Base-by-base conservation (phyloP, 2,113 vertebrate species). In the Prochilodus magdalenae region DNA sequence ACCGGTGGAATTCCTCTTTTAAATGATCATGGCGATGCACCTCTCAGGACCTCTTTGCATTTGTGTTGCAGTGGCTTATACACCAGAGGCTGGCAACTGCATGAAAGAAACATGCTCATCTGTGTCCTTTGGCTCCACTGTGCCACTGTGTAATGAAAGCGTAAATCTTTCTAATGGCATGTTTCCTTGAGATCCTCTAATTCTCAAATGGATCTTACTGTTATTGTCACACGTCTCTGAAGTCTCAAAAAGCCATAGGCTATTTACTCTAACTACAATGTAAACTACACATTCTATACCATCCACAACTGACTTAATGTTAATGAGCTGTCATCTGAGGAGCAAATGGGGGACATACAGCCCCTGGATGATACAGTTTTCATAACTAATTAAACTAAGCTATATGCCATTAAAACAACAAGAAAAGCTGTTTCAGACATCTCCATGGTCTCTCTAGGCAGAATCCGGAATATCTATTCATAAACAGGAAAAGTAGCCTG, bases 231-330 rank as follows among this genome's bases (percentile, higher is more conserved):
- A 57, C 24, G 18, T 66, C 24, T 47, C 24, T 60, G 67, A 62
- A 80, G 57, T 60, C 67, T 79, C 24, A 62, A 36, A 62, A 62
- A 72, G 55, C 67, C 59, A 27, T 6, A 24, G 66, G 77, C 30
- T 59, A 72, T 80, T 80, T 72, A n/a, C 24, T 72, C 67, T 44
- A n/a, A 59, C 66, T 71, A 49, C 40, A 47, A 11, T 72, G 55
- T 49, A 47, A 60, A 30, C 53, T 72, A 59, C 20, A 49, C 44
- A 44, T 70, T 70, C 66, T 70, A 44, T 44, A 44, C 22, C 33
- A 13, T 24, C 20, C 33, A 44, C 66, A 12, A n/a, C 20, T 24
- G 57, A 60, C 44, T 44, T 40, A 70, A 24, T 70, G 33, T 44
- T 44, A 22, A 70, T 67, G 36, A 70, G 33, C 66, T 70, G 66